phyloP scores from a whole-genome alignment of 2,888 invertebrate species.

The Mimachlamys varia region DNA sequence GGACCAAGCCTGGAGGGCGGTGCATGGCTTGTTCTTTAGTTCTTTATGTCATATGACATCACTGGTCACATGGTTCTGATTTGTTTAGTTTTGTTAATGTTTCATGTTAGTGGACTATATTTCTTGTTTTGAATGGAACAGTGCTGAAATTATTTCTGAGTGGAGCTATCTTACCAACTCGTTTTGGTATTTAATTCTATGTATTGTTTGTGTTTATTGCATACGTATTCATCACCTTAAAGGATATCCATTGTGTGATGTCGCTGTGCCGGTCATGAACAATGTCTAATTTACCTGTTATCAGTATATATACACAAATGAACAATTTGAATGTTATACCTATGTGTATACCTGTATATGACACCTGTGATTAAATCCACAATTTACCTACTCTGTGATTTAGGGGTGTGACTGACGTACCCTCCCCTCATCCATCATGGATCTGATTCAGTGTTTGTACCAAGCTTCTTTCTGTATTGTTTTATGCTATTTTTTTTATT shows the following conservation, averaged over 20 bases:
- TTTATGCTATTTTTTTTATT: background rate
- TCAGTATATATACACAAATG: background rate
- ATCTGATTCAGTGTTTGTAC: background rate
- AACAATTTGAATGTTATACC: too few species aligned
- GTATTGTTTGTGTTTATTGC: background rate
- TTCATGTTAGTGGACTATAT: background rate
- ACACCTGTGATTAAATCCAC: slow-evolving; percentile 17
- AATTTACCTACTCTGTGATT: background rate
- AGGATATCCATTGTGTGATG: background rate
- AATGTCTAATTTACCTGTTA: background rate
- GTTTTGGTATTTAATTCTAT: background rate
- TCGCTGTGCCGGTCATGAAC: background rate
- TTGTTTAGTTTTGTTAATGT: background rate
- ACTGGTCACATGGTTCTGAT: background rate
- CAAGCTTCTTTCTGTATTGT: background rate
- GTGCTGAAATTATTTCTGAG: background rate
- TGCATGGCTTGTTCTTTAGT: too few species aligned
- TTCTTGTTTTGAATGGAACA: background rate
- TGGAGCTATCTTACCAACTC: background rate
- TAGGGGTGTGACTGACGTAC: background rate
- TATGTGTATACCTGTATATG: background rate
- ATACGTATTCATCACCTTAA: background rate
- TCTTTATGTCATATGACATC: too few species aligned
- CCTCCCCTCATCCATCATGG: background rate
- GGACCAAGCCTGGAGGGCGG: too few species aligned